Evolutionary conservation across 2,797 vertebrate genomes (phyloP).

Genomic region (Pteronotus mesoamericanus): DNA sequence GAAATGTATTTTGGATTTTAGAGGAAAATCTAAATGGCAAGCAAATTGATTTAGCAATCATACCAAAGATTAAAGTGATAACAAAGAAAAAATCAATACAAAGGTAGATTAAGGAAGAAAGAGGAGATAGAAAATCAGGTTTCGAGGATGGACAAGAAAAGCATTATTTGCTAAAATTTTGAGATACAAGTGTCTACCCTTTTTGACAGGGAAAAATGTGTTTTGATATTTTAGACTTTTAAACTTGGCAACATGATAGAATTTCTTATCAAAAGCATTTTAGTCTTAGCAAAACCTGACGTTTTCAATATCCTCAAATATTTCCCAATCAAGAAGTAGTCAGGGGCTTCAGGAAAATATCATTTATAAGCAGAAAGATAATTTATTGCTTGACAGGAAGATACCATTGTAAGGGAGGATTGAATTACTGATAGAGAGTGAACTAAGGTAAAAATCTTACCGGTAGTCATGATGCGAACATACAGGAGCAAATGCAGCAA

Average conservation of each 20-base stretch:
- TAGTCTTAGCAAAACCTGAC: background rate
- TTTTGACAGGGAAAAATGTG: background rate
- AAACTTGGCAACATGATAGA: background rate
- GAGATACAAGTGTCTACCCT: background rate
- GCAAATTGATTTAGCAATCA: background rate
- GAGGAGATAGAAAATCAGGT: background rate
- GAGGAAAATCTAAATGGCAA: background rate
- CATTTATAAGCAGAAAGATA: background rate
- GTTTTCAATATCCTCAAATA: background rate
- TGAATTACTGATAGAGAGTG: background rate
- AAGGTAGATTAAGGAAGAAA: background rate
- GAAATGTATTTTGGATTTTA: background rate
- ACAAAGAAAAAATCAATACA: background rate
- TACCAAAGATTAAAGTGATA: conserved; percentile 5
- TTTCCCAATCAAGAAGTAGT: background rate
- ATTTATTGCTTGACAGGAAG: background rate
- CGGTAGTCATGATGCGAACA: background rate
- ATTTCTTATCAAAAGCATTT: background rate
- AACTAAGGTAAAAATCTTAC: background rate
- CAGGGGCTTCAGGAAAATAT: background rate
- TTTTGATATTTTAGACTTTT: background rate
- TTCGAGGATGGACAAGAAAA: background rate
- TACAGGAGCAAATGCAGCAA: too few relatives aligned
- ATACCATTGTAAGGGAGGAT: background rate
- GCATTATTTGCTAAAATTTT: background rate